Conservation (phyloP, 2,888 invertebrate species). For the Nemoura dubitans region DNA sequence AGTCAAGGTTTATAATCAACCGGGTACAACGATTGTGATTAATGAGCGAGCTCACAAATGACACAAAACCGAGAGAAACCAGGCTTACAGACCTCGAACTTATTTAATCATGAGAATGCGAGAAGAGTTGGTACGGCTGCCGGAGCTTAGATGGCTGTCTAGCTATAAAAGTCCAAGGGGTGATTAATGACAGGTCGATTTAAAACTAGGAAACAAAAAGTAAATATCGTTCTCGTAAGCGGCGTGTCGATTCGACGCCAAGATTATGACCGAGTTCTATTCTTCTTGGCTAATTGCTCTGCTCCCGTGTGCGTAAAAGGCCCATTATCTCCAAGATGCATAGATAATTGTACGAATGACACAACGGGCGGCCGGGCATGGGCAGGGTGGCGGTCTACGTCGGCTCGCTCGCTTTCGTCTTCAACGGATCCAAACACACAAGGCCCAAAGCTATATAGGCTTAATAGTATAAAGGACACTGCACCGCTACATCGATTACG, state of each 20-base stretch:
- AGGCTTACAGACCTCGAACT: not conserved
- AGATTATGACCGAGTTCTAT: not conserved
- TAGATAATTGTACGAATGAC: not conserved
- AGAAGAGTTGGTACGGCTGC: not conserved
- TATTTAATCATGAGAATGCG: not conserved
- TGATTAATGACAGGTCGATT: not conserved
- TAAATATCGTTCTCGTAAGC: not conserved
- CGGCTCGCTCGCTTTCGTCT: not conserved
- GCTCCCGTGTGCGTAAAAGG: not conserved
- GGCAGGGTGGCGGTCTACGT: not conserved
- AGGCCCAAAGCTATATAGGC: not conserved
- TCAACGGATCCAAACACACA: not conserved
- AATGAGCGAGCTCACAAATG: not conserved
- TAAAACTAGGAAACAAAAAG: not conserved
- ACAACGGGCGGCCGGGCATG: not conserved
- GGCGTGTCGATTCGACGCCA: not conserved
- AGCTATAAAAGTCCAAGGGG: not conserved
- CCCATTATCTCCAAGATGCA: not conserved
- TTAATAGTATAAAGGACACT: not conserved
- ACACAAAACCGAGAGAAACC: not conserved
- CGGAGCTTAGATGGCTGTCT: not conserved
- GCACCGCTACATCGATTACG: conserved; percentile 12
- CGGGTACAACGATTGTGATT: not conserved
- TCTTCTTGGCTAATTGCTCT: not conserved
- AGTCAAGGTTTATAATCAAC: conserved; percentile 4